Evolutionary conservation across 2,113 vertebrate genomes (phyloP), one percentile per base, ranked within the genome.

Genomic region (Mirounga angustirostris): DNA sequence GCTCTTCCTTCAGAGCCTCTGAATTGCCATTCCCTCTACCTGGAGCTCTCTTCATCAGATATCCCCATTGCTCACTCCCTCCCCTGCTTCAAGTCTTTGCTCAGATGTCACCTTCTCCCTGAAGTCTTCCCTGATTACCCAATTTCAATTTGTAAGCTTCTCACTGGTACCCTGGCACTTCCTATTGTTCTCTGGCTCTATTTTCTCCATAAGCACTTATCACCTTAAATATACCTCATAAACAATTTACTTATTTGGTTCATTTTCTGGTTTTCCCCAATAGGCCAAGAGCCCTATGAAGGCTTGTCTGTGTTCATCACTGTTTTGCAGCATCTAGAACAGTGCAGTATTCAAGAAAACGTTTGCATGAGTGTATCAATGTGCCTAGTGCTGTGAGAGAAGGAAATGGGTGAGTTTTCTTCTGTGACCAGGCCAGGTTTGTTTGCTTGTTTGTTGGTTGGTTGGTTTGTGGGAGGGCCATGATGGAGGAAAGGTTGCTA

Each of bases 201-300:
- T 78, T 84, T 84, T 88, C 40, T 46, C 43, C 65, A 80, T 30
- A 65, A 84, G 50, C 33, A 79, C 46, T 63, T 43, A 88, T 5
- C 18, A 61, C n/a, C 74, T 95, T 81, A 24, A 89, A 69, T 36
- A 89, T 76, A 58, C 0, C 12, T 76, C 15, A 33, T 56, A 76
- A 78, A 82, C 67, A 73, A 89, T 80, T 67, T 69, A 61, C 22
- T 89, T 76, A 59, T 67, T 80, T 95, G 33, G 22, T 58, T 95
- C 71, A 36, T 83, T 78, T 40, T 82, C 61, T 79, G 26, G 79
- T 78, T 78, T 65, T 93, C 19, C 28, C 50, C 56, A 85, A 67
- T 40, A 63, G 30, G 24, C 61, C 43, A 95, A 80, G 65, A 84
- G 40, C 26, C 91, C 83, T 67, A 43, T 10, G 67, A 82, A 88